phyloP scores from a whole-genome alignment of 37 sponge, comb jelly and placozoan species.

The Agelas oroides region DNA sequence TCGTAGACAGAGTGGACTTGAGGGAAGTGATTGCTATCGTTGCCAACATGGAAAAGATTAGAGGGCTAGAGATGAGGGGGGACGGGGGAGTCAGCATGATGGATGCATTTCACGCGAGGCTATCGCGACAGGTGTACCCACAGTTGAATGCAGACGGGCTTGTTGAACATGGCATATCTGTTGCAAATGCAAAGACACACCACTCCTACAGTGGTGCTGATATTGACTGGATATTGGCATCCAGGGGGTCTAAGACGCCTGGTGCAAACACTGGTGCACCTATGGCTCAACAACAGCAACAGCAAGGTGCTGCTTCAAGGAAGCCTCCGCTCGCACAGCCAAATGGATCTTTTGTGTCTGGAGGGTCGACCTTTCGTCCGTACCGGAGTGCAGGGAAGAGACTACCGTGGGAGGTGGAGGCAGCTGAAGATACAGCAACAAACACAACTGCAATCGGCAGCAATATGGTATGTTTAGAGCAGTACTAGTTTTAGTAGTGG shows the following conservation, averaged over 20 bases:
- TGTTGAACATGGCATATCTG: conserved; percentile 72
- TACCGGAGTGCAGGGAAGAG: conserved; percentile 79
- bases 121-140: conserved; percentile 69
- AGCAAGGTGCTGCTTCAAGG: neutral
- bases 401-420: conserved; percentile 75
- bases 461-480: no score
- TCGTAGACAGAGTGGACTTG: conserved; percentile 46
- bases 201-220: conserved; percentile 55
- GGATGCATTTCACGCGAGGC: conserved; percentile 64
- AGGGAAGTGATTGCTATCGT: conserved; percentile 39
- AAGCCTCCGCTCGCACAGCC: neutral
- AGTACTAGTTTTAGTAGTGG: no score
- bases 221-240: conserved; percentile 84
- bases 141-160: conserved; percentile 67
- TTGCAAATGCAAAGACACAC: conserved; percentile 1
- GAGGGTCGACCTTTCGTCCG: conserved; percentile 38
- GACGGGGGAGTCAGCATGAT: conserved; percentile 27
- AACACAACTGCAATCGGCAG: no score
- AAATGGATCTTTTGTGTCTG: neutral
- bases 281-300: neutral
- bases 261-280: neutral
- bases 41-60: neutral
- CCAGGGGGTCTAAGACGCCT: neutral
- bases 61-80: neutral
- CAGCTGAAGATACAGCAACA: neutral